A percentile compares a stretch with the other conserved stretches of the same genome.
phyloP scores from a whole-genome alignment of 2,888 invertebrate species.

The Cordylochernes scorpioides region DNA sequence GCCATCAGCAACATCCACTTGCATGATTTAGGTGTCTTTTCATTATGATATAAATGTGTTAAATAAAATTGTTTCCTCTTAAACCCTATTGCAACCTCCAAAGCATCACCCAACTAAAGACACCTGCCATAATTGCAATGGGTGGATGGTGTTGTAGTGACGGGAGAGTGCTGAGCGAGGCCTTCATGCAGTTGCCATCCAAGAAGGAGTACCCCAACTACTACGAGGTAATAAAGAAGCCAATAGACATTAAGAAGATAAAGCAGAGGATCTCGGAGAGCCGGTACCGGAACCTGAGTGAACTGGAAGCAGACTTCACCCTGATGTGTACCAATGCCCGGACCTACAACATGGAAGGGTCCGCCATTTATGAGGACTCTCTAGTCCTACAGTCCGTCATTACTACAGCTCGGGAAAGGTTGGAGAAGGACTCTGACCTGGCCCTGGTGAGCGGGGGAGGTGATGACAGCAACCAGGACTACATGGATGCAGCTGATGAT shows the following conservation, averaged over 20 bases:
- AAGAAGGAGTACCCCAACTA: conserved; percentile 78
- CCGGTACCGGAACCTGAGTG: conserved; percentile 33
- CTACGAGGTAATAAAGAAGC: conserved; percentile 82
- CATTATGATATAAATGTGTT: no score
- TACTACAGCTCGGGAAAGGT: conserved; percentile 24
- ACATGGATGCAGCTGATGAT: no score
- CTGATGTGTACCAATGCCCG: conserved; percentile 88
- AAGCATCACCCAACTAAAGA: no score
- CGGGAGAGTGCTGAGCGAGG: conserved; percentile 59
- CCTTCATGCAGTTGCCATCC: conserved; percentile 82
- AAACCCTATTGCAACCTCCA: no score
- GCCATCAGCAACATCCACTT: no score
- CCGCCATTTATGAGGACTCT: conserved; percentile 81
- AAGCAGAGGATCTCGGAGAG: conserved; percentile 29
- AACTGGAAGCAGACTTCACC: conserved; percentile 51
- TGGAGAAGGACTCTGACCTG: conserved; percentile 17
- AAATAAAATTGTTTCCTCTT: no score
- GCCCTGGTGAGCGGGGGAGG: conserved; percentile 6
- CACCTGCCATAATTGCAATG: no score
- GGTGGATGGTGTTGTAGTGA: conserved; percentile 32
- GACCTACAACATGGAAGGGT: conserved; percentile 82
- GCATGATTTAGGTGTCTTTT: no score
- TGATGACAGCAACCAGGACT: conserved; percentile 8
- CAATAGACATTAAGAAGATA: conserved; percentile 79
- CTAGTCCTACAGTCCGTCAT: conserved; percentile 49